Evolutionary conservation across 2,888 invertebrate species (phyloP).

Genomic region (Tetranychus truncatus): DNA sequence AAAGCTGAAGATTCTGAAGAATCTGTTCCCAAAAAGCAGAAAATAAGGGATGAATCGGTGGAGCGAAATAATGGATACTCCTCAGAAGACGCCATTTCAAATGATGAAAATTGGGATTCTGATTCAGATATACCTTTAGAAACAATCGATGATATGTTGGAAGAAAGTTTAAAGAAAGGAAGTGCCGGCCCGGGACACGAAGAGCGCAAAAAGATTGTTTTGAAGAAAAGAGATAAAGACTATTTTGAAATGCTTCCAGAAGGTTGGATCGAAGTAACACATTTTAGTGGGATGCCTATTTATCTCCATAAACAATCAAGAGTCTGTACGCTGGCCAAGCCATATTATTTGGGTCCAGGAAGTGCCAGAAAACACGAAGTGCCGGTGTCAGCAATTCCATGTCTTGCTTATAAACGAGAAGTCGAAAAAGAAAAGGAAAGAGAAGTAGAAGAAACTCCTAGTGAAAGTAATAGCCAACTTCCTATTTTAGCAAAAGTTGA

Average conservation of each 20-base stretch:
- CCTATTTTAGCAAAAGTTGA: conserved; percentile 53
- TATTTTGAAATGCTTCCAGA: conserved; percentile 89
- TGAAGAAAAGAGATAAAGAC: conserved; percentile 39
- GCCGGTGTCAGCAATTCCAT: conserved; percentile 85
- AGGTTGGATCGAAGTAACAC: conserved; percentile 88
- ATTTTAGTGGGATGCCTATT: conserved; percentile 87
- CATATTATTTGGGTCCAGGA: conserved; percentile 84
- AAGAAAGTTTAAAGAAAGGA: conserved; percentile 40
- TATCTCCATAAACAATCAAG: conserved; percentile 71
- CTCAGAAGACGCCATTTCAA: too few relatives aligned
- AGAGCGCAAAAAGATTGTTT: conserved; percentile 35
- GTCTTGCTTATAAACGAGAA: conserved; percentile 64
- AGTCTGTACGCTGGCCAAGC: conserved; percentile 76
- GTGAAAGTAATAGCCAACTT: background rate
- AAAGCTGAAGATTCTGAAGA: too few relatives aligned
- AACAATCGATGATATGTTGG: conserved; percentile 66
- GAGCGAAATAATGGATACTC: too few relatives aligned
- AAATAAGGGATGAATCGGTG: too few relatives aligned
- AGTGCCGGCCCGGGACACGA: background rate
- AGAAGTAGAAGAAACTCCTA: background rate
- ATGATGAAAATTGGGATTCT: conserved; percentile 25
- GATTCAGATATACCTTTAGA: conserved; percentile 50
- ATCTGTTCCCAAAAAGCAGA: too few relatives aligned
- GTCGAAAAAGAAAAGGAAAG: conserved; percentile 46
- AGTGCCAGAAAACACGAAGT: conserved; percentile 80